A percentile compares a stretch with the other conserved stretches of the same genome.
phyloP scores from a whole-genome alignment of 1,140 invertebrate genomes.

The Globodera ellingtonae region DNA sequence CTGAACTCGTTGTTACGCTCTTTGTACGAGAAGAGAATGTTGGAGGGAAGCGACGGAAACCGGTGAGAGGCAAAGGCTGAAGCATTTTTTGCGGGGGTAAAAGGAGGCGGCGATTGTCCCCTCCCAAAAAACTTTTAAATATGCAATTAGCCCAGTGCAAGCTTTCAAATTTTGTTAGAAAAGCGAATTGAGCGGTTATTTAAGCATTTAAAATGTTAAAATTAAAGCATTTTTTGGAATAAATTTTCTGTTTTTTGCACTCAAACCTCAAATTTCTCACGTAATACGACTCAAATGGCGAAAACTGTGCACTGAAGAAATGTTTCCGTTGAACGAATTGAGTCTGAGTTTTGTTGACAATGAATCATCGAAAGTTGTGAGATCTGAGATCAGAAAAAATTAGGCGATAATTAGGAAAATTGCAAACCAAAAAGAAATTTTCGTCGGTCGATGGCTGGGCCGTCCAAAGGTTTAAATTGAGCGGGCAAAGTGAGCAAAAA shows the following conservation, averaged over 20 bases:
- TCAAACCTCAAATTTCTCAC: neutral
- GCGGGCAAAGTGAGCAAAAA: neutral
- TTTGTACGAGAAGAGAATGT: conserved; percentile 60
- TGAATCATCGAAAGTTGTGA: neutral
- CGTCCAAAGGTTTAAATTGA: neutral
- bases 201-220: neutral
- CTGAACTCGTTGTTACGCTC: conserved; percentile 55
- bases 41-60: conserved; percentile 22
- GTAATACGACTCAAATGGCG: neutral
- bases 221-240: neutral
- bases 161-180: too few relatives aligned
- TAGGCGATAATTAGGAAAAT: neutral
- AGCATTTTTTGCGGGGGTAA: neutral
- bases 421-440: neutral
- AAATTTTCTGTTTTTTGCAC: too few relatives aligned
- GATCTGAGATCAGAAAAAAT: neutral
- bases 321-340: neutral
- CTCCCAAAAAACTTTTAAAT: too few relatives aligned
- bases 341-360: neutral
- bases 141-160: too few relatives aligned
- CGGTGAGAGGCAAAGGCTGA: neutral
- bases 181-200: neutral
- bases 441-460: too few relatives aligned
- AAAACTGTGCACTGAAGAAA: neutral
- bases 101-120: neutral